Conservation (phyloP, 2,113 vertebrate species). For the Nerophis ophidion region DNA sequence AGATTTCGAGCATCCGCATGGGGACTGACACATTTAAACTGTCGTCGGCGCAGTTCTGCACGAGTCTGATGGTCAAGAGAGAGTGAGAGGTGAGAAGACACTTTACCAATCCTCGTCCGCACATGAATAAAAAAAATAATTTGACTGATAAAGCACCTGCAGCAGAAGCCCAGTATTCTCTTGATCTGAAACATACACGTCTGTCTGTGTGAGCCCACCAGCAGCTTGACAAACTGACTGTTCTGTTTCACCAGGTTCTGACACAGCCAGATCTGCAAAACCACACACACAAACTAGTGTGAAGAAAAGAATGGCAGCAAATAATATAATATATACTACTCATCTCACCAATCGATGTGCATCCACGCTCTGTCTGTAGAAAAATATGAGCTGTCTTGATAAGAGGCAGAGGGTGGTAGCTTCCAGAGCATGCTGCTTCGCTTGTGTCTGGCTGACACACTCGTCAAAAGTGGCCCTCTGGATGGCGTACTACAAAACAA, state of each 20-base stretch:
- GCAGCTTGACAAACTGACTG: constrained; percentile 82
- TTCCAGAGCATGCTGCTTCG: constrained; percentile 66
- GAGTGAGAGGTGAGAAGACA: constrained; percentile 1
- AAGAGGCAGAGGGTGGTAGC: constrained; percentile 78
- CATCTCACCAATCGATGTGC: constrained; percentile 86
- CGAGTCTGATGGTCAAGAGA: constrained; percentile 67
- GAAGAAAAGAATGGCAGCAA: not conserved
- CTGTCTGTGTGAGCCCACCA: constrained; percentile 81
- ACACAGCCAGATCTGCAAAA: constrained; percentile 86
- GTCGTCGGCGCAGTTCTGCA: constrained; percentile 83
- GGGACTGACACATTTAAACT: constrained; percentile 90
- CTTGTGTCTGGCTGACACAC: constrained; percentile 71
- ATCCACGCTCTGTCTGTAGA: constrained; percentile 90
- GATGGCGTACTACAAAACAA: constrained; percentile 76
- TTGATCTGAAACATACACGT: constrained; percentile 96
- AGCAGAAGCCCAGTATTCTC: constrained; percentile 90
- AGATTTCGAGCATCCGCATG: constrained; percentile 96
- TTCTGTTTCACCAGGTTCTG: constrained; percentile 92
- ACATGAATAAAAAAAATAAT: not conserved
- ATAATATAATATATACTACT: not conserved
- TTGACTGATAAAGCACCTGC: constrained; percentile 75
- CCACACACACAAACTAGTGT: constrained; percentile 15
- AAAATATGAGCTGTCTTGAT: constrained; percentile 91
- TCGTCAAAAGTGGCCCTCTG: constrained; percentile 88
- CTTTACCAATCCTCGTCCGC: not conserved